These are phyloP conservation scores for Centropyge bicolor DNA, from an alignment of 2,797 vertebrate genomes.

Conservation along the genomic window DNA sequence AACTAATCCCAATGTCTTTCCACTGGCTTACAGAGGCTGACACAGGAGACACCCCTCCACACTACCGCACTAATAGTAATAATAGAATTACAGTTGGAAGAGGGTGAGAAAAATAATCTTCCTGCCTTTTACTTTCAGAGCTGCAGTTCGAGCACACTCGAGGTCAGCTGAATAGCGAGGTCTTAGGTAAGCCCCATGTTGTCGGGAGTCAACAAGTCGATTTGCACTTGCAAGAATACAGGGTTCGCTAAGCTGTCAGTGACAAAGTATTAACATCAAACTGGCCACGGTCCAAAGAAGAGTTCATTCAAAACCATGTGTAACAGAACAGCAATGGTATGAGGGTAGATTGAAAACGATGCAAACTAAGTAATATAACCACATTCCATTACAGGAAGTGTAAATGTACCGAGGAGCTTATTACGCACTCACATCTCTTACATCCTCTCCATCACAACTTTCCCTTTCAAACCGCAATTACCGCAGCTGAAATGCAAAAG, in stretches of 20 bases:
- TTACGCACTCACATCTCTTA: constrained; percentile 7
- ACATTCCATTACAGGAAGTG: constrained; percentile 24
- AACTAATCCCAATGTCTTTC: constrained; percentile 48
- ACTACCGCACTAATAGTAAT: constrained; percentile 17
- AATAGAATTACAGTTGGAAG: constrained; percentile 29
- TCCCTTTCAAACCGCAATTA: constrained; percentile 1
- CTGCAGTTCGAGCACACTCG: constrained; percentile 62
- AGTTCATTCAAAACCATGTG: background rate
- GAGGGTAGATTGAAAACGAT: constrained; percentile 22
- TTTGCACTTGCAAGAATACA: constrained; percentile 59
- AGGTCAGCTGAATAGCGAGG: constrained; percentile 45
- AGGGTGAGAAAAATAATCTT: constrained; percentile 13
- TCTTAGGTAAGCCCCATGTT: constrained; percentile 61
- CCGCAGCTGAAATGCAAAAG: background rate
- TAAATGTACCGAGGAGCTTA: constrained; percentile 1
- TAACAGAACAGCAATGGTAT: background rate
- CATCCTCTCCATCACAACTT: constrained; percentile 13
- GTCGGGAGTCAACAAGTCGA: constrained; percentile 67
- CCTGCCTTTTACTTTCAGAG: constrained; percentile 57
- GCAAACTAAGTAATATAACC: constrained; percentile 20
- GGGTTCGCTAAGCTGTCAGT: background rate
- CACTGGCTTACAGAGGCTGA: constrained; percentile 45
- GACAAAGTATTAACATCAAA: constrained; percentile 6
- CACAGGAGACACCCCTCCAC: constrained; percentile 12
- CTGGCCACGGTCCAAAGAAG: background rate